These are phyloP conservation scores for Drosophila carrolli DNA, from an alignment of 1,140 invertebrate genomes.

Conservation along the genomic window DNA sequence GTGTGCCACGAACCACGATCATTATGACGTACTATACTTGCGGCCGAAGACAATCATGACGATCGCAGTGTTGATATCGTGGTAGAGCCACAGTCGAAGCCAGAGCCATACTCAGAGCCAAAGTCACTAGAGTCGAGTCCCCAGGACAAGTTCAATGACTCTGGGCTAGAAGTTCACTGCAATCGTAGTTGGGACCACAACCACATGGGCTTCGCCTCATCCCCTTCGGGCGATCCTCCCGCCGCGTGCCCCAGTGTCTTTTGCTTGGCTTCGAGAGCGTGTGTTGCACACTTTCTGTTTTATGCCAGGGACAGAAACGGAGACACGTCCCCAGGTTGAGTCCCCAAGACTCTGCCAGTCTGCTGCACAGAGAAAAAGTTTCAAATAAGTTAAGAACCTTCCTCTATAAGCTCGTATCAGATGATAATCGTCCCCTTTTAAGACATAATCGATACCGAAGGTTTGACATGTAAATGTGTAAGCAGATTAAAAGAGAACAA, in stretches of 20 bases:
- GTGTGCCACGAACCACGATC: constrained; percentile 53
- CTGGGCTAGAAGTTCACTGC: constrained; percentile 77
- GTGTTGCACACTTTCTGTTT: constrained; percentile 83
- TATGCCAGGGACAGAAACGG: constrained; percentile 62
- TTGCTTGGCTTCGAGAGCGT: constrained; percentile 70
- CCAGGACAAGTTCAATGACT: constrained; percentile 81
- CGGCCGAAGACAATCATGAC: constrained; percentile 59
- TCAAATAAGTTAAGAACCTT: not conserved
- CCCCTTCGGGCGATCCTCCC: constrained; percentile 29
- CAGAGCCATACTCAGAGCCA: constrained; percentile 3
- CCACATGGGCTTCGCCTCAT: constrained; percentile 35
- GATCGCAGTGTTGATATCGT: constrained; percentile 74
- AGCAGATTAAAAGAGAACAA: too few species aligned
- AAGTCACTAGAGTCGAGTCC: constrained; percentile 27
- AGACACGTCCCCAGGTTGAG: constrained; percentile 46
- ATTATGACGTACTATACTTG: constrained; percentile 34
- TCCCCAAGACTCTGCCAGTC: constrained; percentile 24
- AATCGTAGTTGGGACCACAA: constrained; percentile 66
- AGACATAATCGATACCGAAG: too few species aligned
- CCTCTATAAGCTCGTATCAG: too few species aligned
- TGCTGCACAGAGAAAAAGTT: not conserved
- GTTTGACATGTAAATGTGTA: too few species aligned
- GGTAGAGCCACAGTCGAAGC: constrained; percentile 37
- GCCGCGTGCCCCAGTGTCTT: constrained; percentile 21
- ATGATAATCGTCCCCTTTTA: too few species aligned